Evolutionary conservation across 2,113 vertebrate species (phyloP), one percentile per base, ranked within the genome.

Genomic region (Illadopsis cleaveri): DNA sequence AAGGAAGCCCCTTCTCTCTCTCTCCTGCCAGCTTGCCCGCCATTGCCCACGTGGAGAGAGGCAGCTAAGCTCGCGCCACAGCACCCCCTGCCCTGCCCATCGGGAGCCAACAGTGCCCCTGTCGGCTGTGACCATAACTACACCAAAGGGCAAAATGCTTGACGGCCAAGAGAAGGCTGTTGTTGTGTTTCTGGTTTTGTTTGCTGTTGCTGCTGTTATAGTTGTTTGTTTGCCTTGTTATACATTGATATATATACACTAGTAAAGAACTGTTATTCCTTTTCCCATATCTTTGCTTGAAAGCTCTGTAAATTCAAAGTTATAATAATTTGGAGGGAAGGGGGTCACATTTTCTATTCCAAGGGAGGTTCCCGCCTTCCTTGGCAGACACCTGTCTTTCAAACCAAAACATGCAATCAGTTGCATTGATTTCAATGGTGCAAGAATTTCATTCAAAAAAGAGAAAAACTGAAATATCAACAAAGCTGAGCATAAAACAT

Each of bases 1-100:
- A 51, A 51, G 68, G 27, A 70, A 70, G 35, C 48, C 35, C 20
- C 14, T 50, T 51, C 48, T 38, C 35, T 30, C 25, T 70, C 47
- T 30, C 19, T 70, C 47, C 47, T 4, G 4, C n/a, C 8, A 4
- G 9, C 24, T 35, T 4, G 5, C 19, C 9, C 2, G 4, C n/a
- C n/a, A 30, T 38, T 70, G 47, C 27, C 20, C 9, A 3, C 2
- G 4, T 38, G 28, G 48, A 53, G 47, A 48, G 27, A 53, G 35
- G 48, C 15, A 5, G 20, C 15, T 71, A 37, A 70, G 35, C 27
- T 53, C 5, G 2, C 4, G 8, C 68, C 31, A 51, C 48, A 51
- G 35, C 1, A 6, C 68, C 35, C 35, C 35, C 68, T 70, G 28
- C 21, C 50, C 21, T 40, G 22, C 37, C 50, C 28, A 25, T 11